Base-by-base conservation (phyloP, 2,113 vertebrate species). In the Aphyosemion australe region DNA sequence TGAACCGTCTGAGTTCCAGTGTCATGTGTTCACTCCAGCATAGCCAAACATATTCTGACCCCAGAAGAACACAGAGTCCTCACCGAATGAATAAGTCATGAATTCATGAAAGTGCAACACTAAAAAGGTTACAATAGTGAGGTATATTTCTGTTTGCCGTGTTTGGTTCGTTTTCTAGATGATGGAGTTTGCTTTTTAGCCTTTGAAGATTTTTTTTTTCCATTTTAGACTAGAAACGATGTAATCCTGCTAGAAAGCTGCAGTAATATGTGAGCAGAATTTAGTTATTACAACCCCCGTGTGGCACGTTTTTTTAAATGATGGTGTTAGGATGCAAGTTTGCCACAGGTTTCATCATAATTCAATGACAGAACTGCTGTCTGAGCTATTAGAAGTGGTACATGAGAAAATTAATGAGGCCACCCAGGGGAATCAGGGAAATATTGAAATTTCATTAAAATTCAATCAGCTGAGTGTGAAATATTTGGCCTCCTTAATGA, bases 371-470 rank as follows among this genome's bases (percentile, higher is more conserved):
- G 16, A 63, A 43, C 49, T 52, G 26, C 18, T 80, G 65, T 53
- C 51, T 58, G 58, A 49, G 39, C 71, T 63, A 70, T 65, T 58
- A 45, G 48, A 82, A 76, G 64, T 74, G 72, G 45, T 65, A 81
- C 82, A 82, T 59, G 73, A 69, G 41, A 49, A 78, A 79, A 83
- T 83, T 84, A 83, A 84, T 79, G 68, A 78, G 78, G 75, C 79
- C 77, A 85, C 64, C 42, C 78, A 65, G 58, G 52, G 71, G 70
- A 84, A 85, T 82, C 76, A 39, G 74, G 71, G 61, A 85, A 80
- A 78, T 83, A 81, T 79, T 84, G 82, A 82, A 81, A 83, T 85
- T 81, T 80, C 72, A 88, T 88, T 78, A 80, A 84, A 83, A 76
- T 50, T 64, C 72, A 72, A 74, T 85, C 78, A 84, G 69, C 59